A percentile compares a stretch with the other conserved stretches of the same genome.
Conservation (phyloP, 1,140 invertebrate genomes). For the Macrocentrus cingulum region DNA sequence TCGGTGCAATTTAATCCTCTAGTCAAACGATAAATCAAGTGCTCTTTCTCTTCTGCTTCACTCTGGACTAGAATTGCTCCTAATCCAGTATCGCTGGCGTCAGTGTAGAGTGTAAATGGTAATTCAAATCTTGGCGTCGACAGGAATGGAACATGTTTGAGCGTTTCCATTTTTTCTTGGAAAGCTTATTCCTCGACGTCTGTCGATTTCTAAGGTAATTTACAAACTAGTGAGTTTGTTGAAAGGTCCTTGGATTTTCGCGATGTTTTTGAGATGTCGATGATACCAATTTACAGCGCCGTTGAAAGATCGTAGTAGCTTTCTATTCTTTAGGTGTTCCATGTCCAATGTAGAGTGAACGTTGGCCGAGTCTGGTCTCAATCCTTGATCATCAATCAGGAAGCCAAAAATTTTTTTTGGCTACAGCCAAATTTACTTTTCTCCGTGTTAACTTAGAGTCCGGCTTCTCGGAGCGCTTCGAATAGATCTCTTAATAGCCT, state of each 20-base stretch:
- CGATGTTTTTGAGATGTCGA: conserved; percentile 3
- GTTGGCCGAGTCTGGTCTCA: conserved; percentile 13
- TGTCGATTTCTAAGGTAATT: conserved; percentile 10
- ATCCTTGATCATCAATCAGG: conserved; percentile 9
- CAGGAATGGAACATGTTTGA: conserved; percentile 11
- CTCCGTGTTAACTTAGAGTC: conserved; percentile 8
- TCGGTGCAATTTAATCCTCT: conserved; percentile 8
- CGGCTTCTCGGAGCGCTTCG: conserved; percentile 6
- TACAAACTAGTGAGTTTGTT: conserved; percentile 6
- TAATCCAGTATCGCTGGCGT: conserved; percentile 17
- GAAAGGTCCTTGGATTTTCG: background rate
- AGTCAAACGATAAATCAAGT: conserved; percentile 14
- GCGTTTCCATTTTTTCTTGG: conserved; percentile 3
- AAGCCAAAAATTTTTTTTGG: conserved; percentile 15
- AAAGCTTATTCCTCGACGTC: background rate
- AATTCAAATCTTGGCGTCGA: conserved; percentile 11
- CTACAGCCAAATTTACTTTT: conserved; percentile 13
- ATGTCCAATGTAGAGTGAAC: conserved; percentile 1
- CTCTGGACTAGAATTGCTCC: conserved; percentile 2
- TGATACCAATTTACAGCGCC: conserved; percentile 20
- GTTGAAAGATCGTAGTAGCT: conserved; percentile 1
- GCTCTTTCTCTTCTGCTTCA: conserved; percentile 11
- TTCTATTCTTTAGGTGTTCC: background rate
- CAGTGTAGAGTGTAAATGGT: conserved; percentile 21
- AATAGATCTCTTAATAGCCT: conserved; percentile 1